Conservation (phyloP, 1,140 invertebrate species). For the Cydia splendana region DNA sequence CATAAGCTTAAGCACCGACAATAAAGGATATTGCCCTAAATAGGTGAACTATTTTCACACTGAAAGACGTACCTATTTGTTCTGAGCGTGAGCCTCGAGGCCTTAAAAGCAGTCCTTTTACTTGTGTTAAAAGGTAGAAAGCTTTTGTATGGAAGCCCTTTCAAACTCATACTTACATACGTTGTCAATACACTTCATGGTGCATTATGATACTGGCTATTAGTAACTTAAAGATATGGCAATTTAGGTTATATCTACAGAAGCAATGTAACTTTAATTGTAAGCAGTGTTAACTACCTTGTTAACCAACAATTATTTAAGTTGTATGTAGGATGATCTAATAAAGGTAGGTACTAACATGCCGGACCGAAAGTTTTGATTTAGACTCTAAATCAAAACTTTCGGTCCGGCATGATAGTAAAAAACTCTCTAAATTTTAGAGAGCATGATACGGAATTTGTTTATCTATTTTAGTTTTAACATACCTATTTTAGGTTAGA, state of each 20-base stretch:
- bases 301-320: too few relatives aligned
- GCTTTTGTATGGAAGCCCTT: constrained; percentile 5
- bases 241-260: neutral
- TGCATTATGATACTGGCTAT: neutral
- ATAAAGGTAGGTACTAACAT: too few relatives aligned
- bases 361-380: too few relatives aligned
- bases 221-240: neutral
- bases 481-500: too few relatives aligned
- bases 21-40: constrained; percentile 19
- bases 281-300: too few relatives aligned
- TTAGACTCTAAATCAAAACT: too few relatives aligned
- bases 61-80: neutral
- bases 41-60: neutral
- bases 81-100: neutral
- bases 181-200: neutral
- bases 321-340: too few relatives aligned
- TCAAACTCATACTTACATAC: neutral
- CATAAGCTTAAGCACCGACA: neutral
- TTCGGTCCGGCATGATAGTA: too few relatives aligned
- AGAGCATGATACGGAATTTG: too few relatives aligned
- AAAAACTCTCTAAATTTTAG: too few relatives aligned
- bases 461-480: too few relatives aligned
- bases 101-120: constrained; percentile 13
- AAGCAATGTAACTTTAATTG: too few relatives aligned
- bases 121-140: constrained; percentile 6